These are phyloP conservation scores for Gallinago stenura DNA, from an alignment of 2,797 vertebrate species.

Conservation along the genomic window DNA sequence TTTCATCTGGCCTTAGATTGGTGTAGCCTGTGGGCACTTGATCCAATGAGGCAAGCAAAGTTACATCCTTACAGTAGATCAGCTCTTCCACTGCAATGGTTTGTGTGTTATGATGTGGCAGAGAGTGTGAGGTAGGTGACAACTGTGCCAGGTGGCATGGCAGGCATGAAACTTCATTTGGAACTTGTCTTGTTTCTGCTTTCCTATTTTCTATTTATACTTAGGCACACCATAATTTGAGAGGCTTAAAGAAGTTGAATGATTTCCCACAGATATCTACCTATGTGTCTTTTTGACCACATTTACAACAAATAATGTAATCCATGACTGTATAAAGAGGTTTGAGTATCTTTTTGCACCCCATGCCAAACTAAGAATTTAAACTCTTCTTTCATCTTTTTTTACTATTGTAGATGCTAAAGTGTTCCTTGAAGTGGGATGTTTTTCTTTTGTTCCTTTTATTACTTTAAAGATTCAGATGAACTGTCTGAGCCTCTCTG, in stretches of 20 bases:
- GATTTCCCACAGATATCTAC: background rate
- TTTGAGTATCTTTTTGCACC: background rate
- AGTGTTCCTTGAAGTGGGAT: background rate
- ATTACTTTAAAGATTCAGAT: background rate
- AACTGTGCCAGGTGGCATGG: fast-evolving
- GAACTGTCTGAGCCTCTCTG: background rate
- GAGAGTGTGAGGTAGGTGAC: background rate
- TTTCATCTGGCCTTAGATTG: background rate
- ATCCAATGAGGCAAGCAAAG: background rate
- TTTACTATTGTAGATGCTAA: background rate
- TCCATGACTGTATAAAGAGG: background rate
- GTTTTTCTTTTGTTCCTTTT: constrained; percentile 24
- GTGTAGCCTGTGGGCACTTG: background rate
- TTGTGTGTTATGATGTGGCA: background rate
- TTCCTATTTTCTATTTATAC: background rate
- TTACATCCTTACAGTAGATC: background rate
- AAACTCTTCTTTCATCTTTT: background rate
- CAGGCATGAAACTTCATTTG: background rate
- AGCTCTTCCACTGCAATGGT: background rate
- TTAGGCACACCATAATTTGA: background rate
- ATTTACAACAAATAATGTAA: background rate
- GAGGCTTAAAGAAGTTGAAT: background rate
- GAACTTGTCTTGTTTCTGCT: background rate
- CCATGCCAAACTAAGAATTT: background rate
- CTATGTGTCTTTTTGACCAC: background rate